Evolutionary conservation across 1,140 invertebrate species (phyloP), one percentile per base, ranked within the genome.

Genomic region (Eubasilissa regina): DNA sequence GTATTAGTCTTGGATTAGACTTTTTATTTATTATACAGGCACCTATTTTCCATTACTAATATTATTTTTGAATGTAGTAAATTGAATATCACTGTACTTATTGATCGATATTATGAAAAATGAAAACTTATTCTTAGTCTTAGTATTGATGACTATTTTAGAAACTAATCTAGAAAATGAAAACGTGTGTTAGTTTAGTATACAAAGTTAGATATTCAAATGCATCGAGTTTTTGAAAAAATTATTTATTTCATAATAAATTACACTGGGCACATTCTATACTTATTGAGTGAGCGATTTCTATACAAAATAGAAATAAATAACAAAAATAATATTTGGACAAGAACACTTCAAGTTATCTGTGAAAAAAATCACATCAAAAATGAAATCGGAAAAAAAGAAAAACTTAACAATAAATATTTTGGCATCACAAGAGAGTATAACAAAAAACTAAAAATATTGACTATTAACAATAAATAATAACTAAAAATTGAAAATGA

Each of bases 201-300:
- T 35, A 35, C 6, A 35, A n/a, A n/a, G n/a, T n/a, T n/a, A 35
- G 25, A 35, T 6, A 35, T 35, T 35, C 25, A 35, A 35, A 35
- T 35, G 25, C 25, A 35, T 35, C 6, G 25, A 35, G 25, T 35
- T 3, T 35, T 35, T 35, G 25, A 35, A 35, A 35, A 35, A 35
- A 6, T 35, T 35, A 35, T 74, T 72, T 6, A 75, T 78, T 84
- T 77, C 80, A 78, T 55, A 83, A 70, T 76, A 79, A 70, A 35
- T 75, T 83, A 82, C 58, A 70, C 78, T 68, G 80, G 74, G 78
- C 78, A 83, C 76, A 81, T 83, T 80, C 55, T 64, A 75, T 80
- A 73, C 72, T 78, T 64, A 75, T 47, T 60, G 79, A 81, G 75
- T 74, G 68, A 83, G 66, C 64, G 78, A 77, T 72, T 81, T 75